Base-by-base conservation (phyloP, 2,797 vertebrate genomes). In the Sphenopsis melanotis region DNA sequence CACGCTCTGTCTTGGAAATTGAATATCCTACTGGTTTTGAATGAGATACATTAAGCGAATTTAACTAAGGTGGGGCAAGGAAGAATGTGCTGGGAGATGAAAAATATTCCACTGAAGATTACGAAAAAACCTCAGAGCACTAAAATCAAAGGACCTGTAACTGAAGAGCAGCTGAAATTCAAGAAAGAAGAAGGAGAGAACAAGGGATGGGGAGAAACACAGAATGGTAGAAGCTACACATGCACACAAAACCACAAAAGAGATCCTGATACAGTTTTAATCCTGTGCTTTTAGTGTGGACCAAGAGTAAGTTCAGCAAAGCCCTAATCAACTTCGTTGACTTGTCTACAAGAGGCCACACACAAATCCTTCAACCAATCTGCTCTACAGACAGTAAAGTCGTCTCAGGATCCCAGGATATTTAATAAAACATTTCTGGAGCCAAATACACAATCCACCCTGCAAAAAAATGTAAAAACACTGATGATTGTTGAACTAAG, bases 391-490 rank as follows among this genome's bases (percentile, higher is more conserved):
- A 94, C 52, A 92, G 20, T 52, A 86, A 95, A 96, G 68, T 76
- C 55, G 80, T 69, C 76, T 84, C 60, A 92, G 84, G 77, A 94
- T 84, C 83, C 50, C 57, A 91, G 37, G 61, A 64, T 82, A 93
- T 82, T 94, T 75, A 95, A 89, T 63, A 94, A 91, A 92, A 89
- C 27, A 77, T 72, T 92, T 85, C 81, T 89, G 57, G 95, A 93
- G 91, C 70, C 85, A 96, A 89, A 52, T 44, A 88, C 39, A 90
- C 22, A 95, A 94, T 64, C 64, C 65, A 77, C 66, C 53, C 77
- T 57, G 21, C 56, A 94, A 82, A 87, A 96, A 94, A 85, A 96
- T 59, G 84, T 68, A 89, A 74, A 70, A 96, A 88, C 65, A 79
- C 17, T 69, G 36, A 79, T 19, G 68, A 85, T 3, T 77, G 37